Conservation (phyloP, 1,140 invertebrate genomes). For the Neelides sp. region DNA sequence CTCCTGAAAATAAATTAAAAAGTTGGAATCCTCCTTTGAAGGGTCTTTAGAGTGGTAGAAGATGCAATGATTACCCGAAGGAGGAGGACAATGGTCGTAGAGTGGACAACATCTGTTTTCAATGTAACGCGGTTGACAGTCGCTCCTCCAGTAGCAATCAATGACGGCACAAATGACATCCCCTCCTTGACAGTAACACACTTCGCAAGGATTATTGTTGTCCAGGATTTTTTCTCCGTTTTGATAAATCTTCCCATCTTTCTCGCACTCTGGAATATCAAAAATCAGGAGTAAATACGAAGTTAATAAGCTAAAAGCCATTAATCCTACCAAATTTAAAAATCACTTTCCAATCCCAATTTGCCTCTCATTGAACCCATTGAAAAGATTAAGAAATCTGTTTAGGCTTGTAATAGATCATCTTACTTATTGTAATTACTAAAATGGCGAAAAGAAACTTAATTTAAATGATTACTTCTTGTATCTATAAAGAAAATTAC, state of each 20-base stretch:
- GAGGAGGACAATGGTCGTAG: constrained; percentile 60
- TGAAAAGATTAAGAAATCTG: too few species aligned
- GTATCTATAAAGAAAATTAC: too few species aligned
- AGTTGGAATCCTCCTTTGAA: not conserved
- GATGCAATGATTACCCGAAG: constrained; percentile 13
- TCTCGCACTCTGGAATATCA: constrained; percentile 53
- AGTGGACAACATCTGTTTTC: constrained; percentile 53
- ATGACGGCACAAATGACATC: constrained; percentile 60
- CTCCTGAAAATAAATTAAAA: constrained; percentile 9
- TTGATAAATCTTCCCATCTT: constrained; percentile 55
- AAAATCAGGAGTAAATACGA: too few species aligned
- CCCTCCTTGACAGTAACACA: constrained; percentile 63
- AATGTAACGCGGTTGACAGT: constrained; percentile 51
- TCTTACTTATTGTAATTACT: too few species aligned
- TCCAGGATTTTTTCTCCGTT: constrained; percentile 60
- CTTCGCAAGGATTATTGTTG: constrained; percentile 54
- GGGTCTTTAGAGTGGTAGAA: not conserved
- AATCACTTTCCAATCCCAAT: too few species aligned
- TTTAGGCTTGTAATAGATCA: too few species aligned
- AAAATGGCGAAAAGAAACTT: too few species aligned
- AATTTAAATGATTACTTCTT: too few species aligned
- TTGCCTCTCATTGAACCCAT: too few species aligned
- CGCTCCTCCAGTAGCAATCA: constrained; percentile 56
- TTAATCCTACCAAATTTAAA: too few species aligned
- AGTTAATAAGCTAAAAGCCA: too few species aligned